These are phyloP conservation scores for Pachypeltis micranthus DNA, from an alignment of 1,140 invertebrate species.

Conservation along the genomic window DNA sequence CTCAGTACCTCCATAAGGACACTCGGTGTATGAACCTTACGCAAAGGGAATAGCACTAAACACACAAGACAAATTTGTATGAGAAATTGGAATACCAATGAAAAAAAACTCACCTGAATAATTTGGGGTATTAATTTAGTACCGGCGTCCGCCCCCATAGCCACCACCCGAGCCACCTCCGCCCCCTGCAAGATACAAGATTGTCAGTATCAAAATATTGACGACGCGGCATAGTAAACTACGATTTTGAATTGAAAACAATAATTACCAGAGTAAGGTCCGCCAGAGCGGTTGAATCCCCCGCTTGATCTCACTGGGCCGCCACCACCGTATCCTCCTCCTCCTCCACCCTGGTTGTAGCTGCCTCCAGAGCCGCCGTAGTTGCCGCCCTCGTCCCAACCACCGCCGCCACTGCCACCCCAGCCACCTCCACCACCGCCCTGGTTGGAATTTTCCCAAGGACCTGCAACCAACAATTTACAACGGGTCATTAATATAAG, in stretches of 20 bases:
- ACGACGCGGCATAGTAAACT: background rate
- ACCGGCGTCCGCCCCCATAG: background rate
- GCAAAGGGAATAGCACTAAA: no score
- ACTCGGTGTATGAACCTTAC: no score
- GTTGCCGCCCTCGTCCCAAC: constrained; percentile 22
- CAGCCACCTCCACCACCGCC: constrained; percentile 22
- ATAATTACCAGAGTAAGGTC: background rate
- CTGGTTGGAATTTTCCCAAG: constrained; percentile 21
- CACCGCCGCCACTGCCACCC: constrained; percentile 18
- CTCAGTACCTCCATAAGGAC: no score
- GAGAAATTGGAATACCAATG: background rate
- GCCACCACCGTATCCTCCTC: constrained; percentile 17
- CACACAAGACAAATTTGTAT: background rate
- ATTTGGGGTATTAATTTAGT: background rate
- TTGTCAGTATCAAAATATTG: no score
- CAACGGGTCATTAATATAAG: background rate
- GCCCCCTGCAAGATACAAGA: constrained; percentile 6
- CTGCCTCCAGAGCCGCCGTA: constrained; percentile 21
- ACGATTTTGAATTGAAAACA: background rate
- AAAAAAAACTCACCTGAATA: background rate
- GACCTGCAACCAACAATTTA: constrained; percentile 20
- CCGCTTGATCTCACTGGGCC: background rate
- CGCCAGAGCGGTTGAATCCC: constrained; percentile 10
- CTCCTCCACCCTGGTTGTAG: constrained; percentile 16
- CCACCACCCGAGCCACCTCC: constrained; percentile 14